Evolutionary conservation across 2,797 vertebrate species (phyloP).

Genomic region (Atherinosoma microstoma): DNA sequence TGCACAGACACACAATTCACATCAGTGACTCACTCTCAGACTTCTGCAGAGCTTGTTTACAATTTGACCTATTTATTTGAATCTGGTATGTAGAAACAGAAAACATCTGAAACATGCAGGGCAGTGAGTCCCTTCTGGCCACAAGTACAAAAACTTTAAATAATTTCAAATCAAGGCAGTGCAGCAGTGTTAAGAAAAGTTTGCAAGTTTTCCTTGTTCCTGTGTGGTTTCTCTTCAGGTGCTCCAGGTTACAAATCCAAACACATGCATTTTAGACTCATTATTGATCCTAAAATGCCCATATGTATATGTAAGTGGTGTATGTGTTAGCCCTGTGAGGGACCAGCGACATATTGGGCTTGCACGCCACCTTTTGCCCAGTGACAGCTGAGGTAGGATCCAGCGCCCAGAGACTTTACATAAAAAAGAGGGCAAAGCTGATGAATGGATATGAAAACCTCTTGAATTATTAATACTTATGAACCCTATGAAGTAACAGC

Average conservation of each 20-base stretch:
- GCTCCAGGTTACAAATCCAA: background rate
- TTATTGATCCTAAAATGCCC: background rate
- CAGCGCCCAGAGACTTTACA: background rate
- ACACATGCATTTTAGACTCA: background rate
- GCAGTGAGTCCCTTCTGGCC: background rate
- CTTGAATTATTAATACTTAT: background rate
- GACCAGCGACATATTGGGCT: background rate
- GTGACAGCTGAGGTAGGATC: background rate
- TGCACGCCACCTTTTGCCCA: background rate
- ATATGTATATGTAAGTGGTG: background rate
- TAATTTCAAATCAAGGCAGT: background rate
- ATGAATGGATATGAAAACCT: background rate
- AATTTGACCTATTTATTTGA: conserved; percentile 9
- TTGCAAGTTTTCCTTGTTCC: background rate
- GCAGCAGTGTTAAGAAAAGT: background rate
- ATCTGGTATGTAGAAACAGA: background rate
- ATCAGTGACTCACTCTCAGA: background rate
- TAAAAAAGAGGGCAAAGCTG: background rate
- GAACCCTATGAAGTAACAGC: background rate
- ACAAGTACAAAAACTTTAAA: background rate
- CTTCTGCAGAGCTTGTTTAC: background rate
- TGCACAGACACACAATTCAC: background rate
- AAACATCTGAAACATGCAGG: conserved; percentile 3
- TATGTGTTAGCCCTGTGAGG: background rate
- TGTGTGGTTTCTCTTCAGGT: background rate